Evolutionary conservation across 2,797 vertebrate species (phyloP).

Genomic region (Acanthurus leucopareius): DNA sequence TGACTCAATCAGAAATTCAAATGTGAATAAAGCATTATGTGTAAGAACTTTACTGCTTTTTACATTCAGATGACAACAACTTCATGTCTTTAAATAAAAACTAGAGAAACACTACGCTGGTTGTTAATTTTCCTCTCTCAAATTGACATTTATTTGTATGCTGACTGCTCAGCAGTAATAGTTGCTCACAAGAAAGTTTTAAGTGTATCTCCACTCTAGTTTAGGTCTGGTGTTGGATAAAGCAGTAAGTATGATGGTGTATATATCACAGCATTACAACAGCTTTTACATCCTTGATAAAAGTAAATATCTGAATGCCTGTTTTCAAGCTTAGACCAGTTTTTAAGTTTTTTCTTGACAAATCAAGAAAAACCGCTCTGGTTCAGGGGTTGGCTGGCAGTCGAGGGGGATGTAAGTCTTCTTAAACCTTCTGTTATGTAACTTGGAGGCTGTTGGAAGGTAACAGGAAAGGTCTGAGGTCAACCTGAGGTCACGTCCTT

Average conservation of each 20-base stretch:
- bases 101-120: conserved; percentile 51
- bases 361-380: too few species aligned
- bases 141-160: not conserved
- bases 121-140: conserved; percentile 8
- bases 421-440: conserved; percentile 37
- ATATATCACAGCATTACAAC: not conserved
- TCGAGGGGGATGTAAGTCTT: not conserved
- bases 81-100: conserved; percentile 77
- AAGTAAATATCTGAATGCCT: not conserved
- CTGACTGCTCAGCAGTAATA: not conserved
- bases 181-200: not conserved
- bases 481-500: conserved; percentile 38
- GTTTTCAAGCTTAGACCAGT: too few species aligned
- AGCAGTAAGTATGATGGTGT: not conserved
- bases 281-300: not conserved
- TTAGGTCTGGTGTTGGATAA: not conserved
- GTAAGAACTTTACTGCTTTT: conserved; percentile 69
- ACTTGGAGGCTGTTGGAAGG: conserved; percentile 22
- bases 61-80: conserved; percentile 61
- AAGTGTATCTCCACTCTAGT: not conserved
- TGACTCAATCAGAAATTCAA: conserved; percentile 50
- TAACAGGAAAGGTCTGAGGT: conserved; percentile 48
- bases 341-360: too few species aligned
- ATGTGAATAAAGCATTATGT: conserved; percentile 65
- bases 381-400: not conserved